These are phyloP conservation scores for Eudemis profundana DNA, from an alignment of 2,888 invertebrate genomes.

Conservation along the genomic window DNA sequence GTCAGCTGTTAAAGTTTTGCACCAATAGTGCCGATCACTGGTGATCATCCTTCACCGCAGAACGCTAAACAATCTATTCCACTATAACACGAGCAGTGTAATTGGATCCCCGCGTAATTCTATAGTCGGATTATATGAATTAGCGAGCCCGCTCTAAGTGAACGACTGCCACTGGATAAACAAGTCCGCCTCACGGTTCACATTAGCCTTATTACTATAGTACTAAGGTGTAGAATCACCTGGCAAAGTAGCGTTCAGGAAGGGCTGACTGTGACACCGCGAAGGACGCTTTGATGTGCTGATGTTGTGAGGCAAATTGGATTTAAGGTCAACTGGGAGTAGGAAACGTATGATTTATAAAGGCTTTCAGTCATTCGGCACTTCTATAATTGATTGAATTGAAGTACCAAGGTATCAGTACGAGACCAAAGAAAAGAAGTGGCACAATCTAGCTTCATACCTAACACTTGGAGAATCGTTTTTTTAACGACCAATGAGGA, in stretches of 20 bases:
- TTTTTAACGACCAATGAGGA: no score
- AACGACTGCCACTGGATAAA: slow-evolving; percentile 21
- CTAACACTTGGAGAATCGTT: no score
- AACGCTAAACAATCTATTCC: slow-evolving; percentile 25
- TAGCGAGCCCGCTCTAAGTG: slow-evolving; percentile 30
- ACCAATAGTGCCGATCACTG: neutral
- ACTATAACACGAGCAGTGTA: slow-evolving; percentile 21
- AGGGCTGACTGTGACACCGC: slow-evolving; percentile 19
- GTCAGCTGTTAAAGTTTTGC: neutral
- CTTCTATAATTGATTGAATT: no score
- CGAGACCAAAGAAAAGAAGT: no score
- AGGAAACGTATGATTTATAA: neutral
- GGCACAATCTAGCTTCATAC: no score
- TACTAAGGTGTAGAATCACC: slow-evolving; percentile 1
- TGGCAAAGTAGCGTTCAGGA: neutral
- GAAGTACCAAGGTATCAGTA: no score
- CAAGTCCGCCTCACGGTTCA: neutral
- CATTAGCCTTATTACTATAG: neutral
- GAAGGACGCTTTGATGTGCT: slow-evolving; percentile 28
- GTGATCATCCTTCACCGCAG: neutral
- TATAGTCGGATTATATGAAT: slow-evolving; percentile 33
- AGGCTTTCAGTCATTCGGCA: no score
- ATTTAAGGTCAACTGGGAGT: slow-evolving; percentile 16
- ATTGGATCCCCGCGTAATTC: slow-evolving; percentile 28
- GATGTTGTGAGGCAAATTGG: slow-evolving; percentile 20